Base-by-base conservation (phyloP, 2,113 vertebrate species). In the Carollia perspicillata region DNA sequence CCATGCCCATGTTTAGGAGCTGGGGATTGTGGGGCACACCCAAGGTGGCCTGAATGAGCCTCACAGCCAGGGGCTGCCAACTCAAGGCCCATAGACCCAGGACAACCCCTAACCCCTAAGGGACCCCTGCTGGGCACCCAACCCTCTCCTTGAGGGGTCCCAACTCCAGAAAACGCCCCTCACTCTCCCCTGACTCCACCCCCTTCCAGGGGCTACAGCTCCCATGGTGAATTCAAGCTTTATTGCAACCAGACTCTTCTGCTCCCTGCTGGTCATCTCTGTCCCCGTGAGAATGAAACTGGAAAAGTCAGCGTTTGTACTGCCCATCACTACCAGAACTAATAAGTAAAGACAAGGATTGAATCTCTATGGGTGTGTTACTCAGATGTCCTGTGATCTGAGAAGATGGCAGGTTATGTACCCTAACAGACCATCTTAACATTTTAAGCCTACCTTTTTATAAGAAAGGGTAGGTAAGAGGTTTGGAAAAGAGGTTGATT, bases 191-290 rank as follows among this genome's bases (percentile, higher is more conserved):
- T 2, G 16, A 37, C 18, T 33, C 47, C 35, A 69, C 74, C 42
- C 33, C 16, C 44, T 33, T n/a, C 74, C 14, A 47, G 49, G 84
- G 75, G 35, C 37, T 69, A 26, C 40, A 42, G 55, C 6, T 83
- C 68, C 84, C 83, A 68, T 94, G 96, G 94, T 96, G 94, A 98
- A 98, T 97, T 98, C 97, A 80, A 89, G 93, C 97, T 99, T 98
- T 98, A 98, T 98, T 98, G 95, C 95, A 98, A 97, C 97, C 95
- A 94, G 94, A 97, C 95, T 80, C 95, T 72, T 80, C 96, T 49
- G 3, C 7, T 20, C 55, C 80, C 18, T 49, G 51, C 26, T 47
- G 69, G 47, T 17, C 28, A 49, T 77, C 44, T 49, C 74, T 49
- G 74, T 49, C 28, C 74, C 44, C n/a, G 9, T 49, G 74, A 77